A percentile compares a stretch with the other conserved stretches of the same genome.
Evolutionary conservation across 2,797 vertebrate species (phyloP).

Genomic region (Onychomys leucogaster): DNA sequence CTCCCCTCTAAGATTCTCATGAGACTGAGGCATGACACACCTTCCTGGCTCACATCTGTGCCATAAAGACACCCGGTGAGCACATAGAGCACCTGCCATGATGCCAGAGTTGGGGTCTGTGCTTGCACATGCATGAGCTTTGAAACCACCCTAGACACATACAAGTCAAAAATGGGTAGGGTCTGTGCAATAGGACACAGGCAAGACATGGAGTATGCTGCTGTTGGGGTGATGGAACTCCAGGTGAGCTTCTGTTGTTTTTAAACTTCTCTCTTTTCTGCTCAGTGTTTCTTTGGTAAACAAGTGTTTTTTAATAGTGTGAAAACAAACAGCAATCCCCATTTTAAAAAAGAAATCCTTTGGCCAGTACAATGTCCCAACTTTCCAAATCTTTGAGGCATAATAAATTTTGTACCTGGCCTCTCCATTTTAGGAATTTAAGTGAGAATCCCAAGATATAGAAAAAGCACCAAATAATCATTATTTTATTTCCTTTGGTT

Average conservation of each 20-base stretch:
- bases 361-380: neutral
- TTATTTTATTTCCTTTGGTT: neutral
- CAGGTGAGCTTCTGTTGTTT: neutral
- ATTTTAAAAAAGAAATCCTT: neutral
- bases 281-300: neutral
- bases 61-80: neutral
- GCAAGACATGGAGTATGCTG: neutral
- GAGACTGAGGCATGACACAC: neutral
- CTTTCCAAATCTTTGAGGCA: neutral
- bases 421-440: neutral
- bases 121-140: neutral
- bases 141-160: neutral
- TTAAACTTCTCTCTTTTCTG: neutral
- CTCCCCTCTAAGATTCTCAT: neutral
- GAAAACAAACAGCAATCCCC: neutral
- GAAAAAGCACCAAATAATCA: neutral
- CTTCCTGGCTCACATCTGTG: neutral
- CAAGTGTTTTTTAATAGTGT: neutral
- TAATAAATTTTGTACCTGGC: neutral
- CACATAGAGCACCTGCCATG: neutral
- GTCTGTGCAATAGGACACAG: neutral
- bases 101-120: neutral
- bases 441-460: neutral
- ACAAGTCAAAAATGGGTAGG: neutral
- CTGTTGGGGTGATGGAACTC: too few species aligned